Evolutionary conservation across 2,888 invertebrate genomes (phyloP).

Genomic region (Ectemnius cavifrons): DNA sequence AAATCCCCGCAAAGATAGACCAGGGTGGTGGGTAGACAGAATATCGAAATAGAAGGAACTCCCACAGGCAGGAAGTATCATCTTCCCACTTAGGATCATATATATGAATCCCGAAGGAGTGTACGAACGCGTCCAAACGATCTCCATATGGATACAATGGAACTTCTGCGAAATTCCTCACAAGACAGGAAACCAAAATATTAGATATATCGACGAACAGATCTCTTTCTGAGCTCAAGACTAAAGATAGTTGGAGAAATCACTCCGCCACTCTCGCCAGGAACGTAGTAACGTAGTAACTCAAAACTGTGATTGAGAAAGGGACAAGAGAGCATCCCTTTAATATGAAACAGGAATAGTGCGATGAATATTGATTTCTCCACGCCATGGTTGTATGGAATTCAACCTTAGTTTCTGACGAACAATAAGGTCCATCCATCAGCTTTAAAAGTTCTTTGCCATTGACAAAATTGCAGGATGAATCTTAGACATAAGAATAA

Average conservation of each 20-base stretch:
- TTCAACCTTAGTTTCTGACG: too few species aligned
- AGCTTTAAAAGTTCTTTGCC: too few species aligned
- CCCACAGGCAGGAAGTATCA: conserved; percentile 60
- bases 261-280: too few species aligned
- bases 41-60: conserved; percentile 49
- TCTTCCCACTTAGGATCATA: conserved; percentile 57
- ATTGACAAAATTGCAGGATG: background rate
- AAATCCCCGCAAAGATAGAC: background rate
- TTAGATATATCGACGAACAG: background rate
- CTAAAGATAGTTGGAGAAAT: too few species aligned
- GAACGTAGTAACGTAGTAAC: background rate
- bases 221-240: too few species aligned
- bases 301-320: background rate
- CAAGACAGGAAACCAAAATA: conserved; percentile 36
- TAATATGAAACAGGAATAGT: too few species aligned
- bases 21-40: background rate
- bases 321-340: background rate
- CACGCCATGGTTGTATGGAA: too few species aligned
- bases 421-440: too few species aligned
- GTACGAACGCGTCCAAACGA: conserved; percentile 21
- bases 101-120: conserved; percentile 59
- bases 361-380: too few species aligned
- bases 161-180: conserved; percentile 57
- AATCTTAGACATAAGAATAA: background rate
- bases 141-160: conserved; percentile 52